Base-by-base conservation (phyloP, 2,888 invertebrate species). In the Phengaris alcon region DNA sequence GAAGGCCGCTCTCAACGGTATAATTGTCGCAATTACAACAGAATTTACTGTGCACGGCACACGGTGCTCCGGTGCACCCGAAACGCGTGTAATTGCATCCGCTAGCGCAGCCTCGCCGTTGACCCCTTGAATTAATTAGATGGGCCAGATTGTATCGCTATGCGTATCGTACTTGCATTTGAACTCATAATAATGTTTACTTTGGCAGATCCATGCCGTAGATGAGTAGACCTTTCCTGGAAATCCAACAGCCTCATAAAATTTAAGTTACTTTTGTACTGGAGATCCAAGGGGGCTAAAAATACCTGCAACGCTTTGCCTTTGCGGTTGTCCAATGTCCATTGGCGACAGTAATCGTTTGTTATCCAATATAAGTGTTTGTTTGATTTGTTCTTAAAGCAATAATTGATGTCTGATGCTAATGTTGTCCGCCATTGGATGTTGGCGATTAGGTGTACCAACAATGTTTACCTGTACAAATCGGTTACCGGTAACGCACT, bases 1-100 rank as follows among this genome's bases (percentile, higher is more conserved):
- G 82, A 82, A 82, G 82, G 82, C 79, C 81, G 81, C 76, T 77
- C 78, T 75, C 78, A 78, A 79, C 78, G 78, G 77, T 77, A 77
- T 80, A 81, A 81, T 81, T 77, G 75, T 64, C 59, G 76, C 77
- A 75, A 80, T 81, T 80, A 80, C 77, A 75, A 73, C 78, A 79
- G 80, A 81, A 81, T 79, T 76, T 80, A 78, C 80, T 82, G 81
- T 80, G 79, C 80, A 59, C 59, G 22, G 59, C 22, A 59, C 59
- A 10, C 59, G 35, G 64, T 44, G 64, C 12, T 35, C 35, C 22
- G 64, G 64, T 44, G 78, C 79, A 77, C 74, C 76, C 78, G 77
- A 75, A 76, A 76, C 78, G 77, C 69, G 76, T 77, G 77, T 82
- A 79, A 81, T 81, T 79, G 75, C 82, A 81, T 81, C 82, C 81